Base-by-base conservation (phyloP, 2,797 vertebrate species). In the Gymnoscopelus braueri region DNA sequence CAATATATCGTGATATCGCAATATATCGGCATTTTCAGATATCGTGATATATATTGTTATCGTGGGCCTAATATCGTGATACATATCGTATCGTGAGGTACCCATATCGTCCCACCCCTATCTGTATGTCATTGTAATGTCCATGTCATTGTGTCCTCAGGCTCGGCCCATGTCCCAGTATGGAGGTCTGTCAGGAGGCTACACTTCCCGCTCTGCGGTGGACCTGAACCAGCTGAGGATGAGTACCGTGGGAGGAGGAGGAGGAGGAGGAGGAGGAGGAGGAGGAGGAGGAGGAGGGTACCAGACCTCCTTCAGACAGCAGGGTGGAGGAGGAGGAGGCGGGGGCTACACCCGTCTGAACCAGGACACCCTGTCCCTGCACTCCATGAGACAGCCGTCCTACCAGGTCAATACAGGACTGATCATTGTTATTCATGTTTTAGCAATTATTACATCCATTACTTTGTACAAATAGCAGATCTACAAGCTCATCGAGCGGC, bases 161-260 rank as follows among this genome's bases (percentile, higher is more conserved):
- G 92, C 87, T 60, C 91, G 93, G 61, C 92, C 91, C 0, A 2
- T 93, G 1, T 69, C 92, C 54, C 93, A 94, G 80, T 91, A 88
- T 3, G 61, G 72, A 1, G 14, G 53, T 19, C 5, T 26, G 63
- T 10, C 63, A 5, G 75, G 80, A 0, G 59, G 88, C 83, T 98
- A 93, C 90, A 96, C 95, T 35, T 93, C 94, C 0, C 94, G 92
- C 72, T 98, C 97, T 0, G 94, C 95, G 0, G 92, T 96, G 68
- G 96, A 97, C 68, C 78, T 95, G 47, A 85, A 86, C 32, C 91
- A 91, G 0, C 82, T 87, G 52, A 82, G 92, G 51, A 93, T 80
- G 77, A 89, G 92, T 23, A 93, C 87, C 57, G 65, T 84, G 0
- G 72, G 83, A 3, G 80, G 29, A 1, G 72, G 60, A 0, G 74